These are phyloP conservation scores for Agrotis exclamationis DNA, from an alignment of 2,888 invertebrate species.

Conservation along the genomic window DNA sequence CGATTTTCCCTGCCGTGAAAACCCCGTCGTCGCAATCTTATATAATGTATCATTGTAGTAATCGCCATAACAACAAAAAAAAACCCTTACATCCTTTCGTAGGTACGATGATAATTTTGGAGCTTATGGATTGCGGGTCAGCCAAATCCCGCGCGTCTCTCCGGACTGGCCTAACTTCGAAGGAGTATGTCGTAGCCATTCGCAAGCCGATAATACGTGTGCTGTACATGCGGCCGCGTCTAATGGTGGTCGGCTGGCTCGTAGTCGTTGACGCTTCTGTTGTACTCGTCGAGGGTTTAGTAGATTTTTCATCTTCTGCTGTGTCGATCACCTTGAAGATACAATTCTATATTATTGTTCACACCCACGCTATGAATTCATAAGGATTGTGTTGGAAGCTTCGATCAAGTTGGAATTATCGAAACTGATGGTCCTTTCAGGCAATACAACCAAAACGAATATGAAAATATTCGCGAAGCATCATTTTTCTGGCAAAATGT, in stretches of 20 bases:
- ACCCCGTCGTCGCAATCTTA: neutral
- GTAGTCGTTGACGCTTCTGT: conserved; percentile 71
- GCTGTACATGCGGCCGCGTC: conserved; percentile 87
- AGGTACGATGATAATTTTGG: conserved; percentile 94
- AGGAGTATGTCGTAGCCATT: conserved; percentile 96
- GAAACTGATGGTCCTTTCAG: neutral
- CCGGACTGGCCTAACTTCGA: conserved; percentile 93
- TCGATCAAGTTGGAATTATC: no score
- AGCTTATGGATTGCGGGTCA: conserved; percentile 91
- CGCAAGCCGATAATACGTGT: conserved; percentile 93
- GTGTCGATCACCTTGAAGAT: conserved; percentile 82
- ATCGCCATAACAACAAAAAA: neutral
- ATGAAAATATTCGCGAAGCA: neutral
- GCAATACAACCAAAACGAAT: neutral
- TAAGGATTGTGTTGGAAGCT: neutral
- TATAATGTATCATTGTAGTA: neutral
- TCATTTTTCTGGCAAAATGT: conserved; percentile 1
- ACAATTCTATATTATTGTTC: conserved; percentile 1
- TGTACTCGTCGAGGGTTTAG: conserved; percentile 61
- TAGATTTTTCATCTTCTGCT: conserved; percentile 77
- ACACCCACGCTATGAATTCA: neutral
- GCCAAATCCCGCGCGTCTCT: conserved; percentile 88
- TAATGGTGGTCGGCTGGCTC: conserved; percentile 64
- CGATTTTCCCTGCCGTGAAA: neutral
- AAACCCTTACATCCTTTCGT: conserved; percentile 95